Evolutionary conservation across 2,797 vertebrate species (phyloP).

Genomic region (Platalea minor): DNA sequence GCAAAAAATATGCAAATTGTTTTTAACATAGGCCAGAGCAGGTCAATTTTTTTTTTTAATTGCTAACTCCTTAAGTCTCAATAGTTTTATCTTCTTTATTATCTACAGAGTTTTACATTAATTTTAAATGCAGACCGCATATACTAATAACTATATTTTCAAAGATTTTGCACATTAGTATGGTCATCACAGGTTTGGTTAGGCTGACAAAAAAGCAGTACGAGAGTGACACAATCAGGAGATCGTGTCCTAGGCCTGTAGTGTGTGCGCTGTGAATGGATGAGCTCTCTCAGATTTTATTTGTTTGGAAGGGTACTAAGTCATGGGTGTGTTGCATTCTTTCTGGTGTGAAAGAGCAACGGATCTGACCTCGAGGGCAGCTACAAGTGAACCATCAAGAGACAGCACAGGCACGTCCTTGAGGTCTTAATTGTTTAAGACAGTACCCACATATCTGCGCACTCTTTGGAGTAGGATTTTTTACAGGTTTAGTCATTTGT

Average conservation of each 20-base stretch:
- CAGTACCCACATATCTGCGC: neutral
- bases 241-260: too few relatives aligned
- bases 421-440: neutral
- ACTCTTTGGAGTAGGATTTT: neutral
- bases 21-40: neutral
- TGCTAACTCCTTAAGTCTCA: neutral
- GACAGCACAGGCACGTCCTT: neutral
- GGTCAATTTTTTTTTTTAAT: neutral
- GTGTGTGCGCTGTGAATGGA: neutral
- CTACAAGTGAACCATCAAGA: neutral
- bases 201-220: neutral
- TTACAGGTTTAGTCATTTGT: neutral
- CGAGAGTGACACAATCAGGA: neutral
- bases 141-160: neutral
- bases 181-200: neutral
- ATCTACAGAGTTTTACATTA: neutral
- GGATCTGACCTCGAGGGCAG: neutral
- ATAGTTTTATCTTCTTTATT: neutral
- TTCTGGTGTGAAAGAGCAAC: neutral
- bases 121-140: neutral
- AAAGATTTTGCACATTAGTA: neutral
- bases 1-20: neutral
- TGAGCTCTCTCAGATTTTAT: neutral
- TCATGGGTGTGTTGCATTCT: neutral
- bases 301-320: neutral